Evolutionary conservation across 2,888 invertebrate species (phyloP).

Genomic region (Mythimna ferrago): DNA sequence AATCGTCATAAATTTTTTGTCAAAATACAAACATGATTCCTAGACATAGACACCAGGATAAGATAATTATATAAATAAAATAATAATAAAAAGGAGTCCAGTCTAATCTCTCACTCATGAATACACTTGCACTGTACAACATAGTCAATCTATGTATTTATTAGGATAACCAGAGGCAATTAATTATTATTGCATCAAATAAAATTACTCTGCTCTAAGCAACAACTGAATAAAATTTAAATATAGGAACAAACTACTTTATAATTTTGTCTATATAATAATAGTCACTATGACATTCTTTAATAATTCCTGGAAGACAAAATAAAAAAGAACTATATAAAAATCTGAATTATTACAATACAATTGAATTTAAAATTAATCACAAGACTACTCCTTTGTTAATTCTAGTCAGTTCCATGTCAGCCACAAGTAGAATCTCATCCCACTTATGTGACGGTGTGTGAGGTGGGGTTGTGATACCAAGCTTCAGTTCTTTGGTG

Average conservation of each 20-base stretch:
- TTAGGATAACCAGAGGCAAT: slow-evolving; percentile 45
- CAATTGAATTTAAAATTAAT: slow-evolving; percentile 69
- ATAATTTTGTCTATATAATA: slow-evolving; percentile 66
- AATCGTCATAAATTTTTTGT: slow-evolving; percentile 61
- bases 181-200: slow-evolving; percentile 60
- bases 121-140: slow-evolving; percentile 35
- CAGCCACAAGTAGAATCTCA: slow-evolving; percentile 90
- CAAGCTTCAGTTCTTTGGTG: slow-evolving; percentile 79
- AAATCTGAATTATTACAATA: slow-evolving; percentile 72
- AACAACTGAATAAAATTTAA: slow-evolving; percentile 82
- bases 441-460: slow-evolving; percentile 90
- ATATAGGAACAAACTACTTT: slow-evolving; percentile 80
- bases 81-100: slow-evolving; percentile 62
- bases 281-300: slow-evolving; percentile 62
- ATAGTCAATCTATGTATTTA: slow-evolving; percentile 48
- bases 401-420: slow-evolving; percentile 91
- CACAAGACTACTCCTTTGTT: slow-evolving; percentile 86
- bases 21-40: slow-evolving; percentile 48
- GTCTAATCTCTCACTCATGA: slow-evolving; percentile 68
- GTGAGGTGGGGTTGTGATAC: slow-evolving; percentile 84
- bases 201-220: slow-evolving; percentile 74
- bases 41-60: slow-evolving; percentile 48
- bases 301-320: slow-evolving; percentile 83
- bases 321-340: slow-evolving; percentile 74
- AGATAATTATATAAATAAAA: slow-evolving; percentile 56